A percentile compares a stretch with the other conserved stretches of the same genome.
These are phyloP conservation scores for Maniola hyperantus DNA, from an alignment of 2,888 invertebrate species.

Conservation along the genomic window DNA sequence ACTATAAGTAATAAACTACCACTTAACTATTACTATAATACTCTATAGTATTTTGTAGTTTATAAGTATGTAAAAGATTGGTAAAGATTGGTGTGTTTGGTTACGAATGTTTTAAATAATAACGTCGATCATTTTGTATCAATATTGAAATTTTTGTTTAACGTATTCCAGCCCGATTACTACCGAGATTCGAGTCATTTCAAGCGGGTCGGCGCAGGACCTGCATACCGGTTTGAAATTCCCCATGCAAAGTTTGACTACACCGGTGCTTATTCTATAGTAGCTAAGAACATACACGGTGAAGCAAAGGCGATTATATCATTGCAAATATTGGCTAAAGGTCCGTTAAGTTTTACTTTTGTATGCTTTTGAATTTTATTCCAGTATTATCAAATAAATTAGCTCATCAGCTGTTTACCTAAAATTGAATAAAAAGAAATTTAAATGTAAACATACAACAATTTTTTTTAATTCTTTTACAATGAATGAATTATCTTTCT, in stretches of 20 bases:
- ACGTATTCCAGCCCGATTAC: slow-evolving; percentile 88
- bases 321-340: slow-evolving; percentile 92
- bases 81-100: neutral
- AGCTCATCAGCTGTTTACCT: neutral
- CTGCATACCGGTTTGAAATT: slow-evolving; percentile 92
- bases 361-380: neutral
- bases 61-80: no score
- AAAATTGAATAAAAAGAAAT: neutral
- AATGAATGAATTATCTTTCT: no score
- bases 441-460: neutral
- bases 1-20: no score
- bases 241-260: slow-evolving; percentile 93
- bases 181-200: slow-evolving; percentile 94
- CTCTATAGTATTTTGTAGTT: neutral
- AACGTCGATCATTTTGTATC: neutral
- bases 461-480: no score
- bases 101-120: neutral
- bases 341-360: slow-evolving; percentile 60
- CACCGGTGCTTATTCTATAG: slow-evolving; percentile 93
- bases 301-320: slow-evolving; percentile 94
- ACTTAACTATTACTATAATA: neutral
- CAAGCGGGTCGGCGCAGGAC: slow-evolving; percentile 88
- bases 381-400: no score
- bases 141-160: neutral
- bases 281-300: slow-evolving; percentile 91